A percentile compares a stretch with the other conserved stretches of the same genome.
phyloP scores from a whole-genome alignment of 2,113 vertebrate species.

The Ammodytes marinus region DNA sequence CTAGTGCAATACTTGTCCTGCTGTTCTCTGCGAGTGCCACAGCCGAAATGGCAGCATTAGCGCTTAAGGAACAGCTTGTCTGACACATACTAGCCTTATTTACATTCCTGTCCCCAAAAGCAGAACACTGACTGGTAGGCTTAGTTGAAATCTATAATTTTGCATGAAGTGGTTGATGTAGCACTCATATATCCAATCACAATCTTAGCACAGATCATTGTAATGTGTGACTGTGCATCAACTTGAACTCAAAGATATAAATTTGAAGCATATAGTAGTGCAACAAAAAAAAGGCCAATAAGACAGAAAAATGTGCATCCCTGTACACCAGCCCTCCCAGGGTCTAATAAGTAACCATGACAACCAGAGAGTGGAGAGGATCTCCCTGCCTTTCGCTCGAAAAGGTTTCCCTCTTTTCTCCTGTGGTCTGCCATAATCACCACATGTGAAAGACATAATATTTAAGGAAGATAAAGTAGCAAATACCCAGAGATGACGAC shows the following conservation, averaged over 20 bases:
- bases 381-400: constrained; percentile 56
- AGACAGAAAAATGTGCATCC: constrained; percentile 61
- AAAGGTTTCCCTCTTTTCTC: constrained; percentile 58
- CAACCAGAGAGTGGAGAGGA: constrained; percentile 74
- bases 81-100: constrained; percentile 55
- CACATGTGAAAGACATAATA: constrained; percentile 12
- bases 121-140: constrained; percentile 11
- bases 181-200: not conserved
- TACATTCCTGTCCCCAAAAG: constrained; percentile 52
- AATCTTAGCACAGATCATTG: not conserved
- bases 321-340: constrained; percentile 46
- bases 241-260: not conserved
- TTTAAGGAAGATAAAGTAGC: not conserved
- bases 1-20: constrained; percentile 52
- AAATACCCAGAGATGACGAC: not conserved
- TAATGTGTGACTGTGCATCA: constrained; percentile 1
- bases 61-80: constrained; percentile 63
- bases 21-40: constrained; percentile 51
- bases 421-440: constrained; percentile 37
- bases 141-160: constrained; percentile 20
- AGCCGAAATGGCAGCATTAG: constrained; percentile 45
- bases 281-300: constrained; percentile 38
- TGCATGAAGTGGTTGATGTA: not conserved
- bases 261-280: constrained; percentile 17
- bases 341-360: constrained; percentile 81